Evolutionary conservation across 2,113 vertebrate species (phyloP).

Genomic region (Hiodon tergisus): DNA sequence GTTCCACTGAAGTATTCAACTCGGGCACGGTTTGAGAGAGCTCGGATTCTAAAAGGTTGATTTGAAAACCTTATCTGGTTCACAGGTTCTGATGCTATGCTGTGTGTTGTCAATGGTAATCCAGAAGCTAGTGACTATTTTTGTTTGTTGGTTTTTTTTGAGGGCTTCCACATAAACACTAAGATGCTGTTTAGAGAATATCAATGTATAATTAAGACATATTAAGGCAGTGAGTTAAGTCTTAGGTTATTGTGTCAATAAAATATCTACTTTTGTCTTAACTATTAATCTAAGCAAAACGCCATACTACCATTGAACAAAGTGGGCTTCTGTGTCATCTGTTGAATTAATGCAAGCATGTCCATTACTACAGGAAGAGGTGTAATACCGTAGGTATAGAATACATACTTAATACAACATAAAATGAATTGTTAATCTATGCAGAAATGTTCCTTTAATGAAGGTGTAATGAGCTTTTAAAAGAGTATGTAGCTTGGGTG

Average conservation of each 20-base stretch:
- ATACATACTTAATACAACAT: conserved; percentile 30
- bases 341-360: conserved; percentile 16
- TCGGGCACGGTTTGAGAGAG: neutral
- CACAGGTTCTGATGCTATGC: conserved; percentile 12
- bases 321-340: conserved; percentile 8
- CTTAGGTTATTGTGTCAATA: neutral
- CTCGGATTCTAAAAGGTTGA: neutral
- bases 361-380: conserved; percentile 15
- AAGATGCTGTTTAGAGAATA: conserved; percentile 14
- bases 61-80: conserved; percentile 4
- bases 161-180: conserved; percentile 32
- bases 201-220: conserved; percentile 15
- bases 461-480: conserved; percentile 47
- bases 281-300: conserved; percentile 10
- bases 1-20: neutral
- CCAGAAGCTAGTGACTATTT: conserved; percentile 8
- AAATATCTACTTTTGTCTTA: conserved; percentile 1
- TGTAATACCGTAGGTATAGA: conserved; percentile 31
- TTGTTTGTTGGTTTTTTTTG: neutral
- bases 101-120: conserved; percentile 18
- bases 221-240: conserved; percentile 13
- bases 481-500: conserved; percentile 39
- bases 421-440: conserved; percentile 49
- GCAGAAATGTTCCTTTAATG: conserved; percentile 48
- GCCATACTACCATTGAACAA: conserved; percentile 8